Percentiles rank a stretch among this genome's conserved stretches.
phyloP scores from a whole-genome alignment of 1,140 invertebrate genomes.

The Agrilus planipennis region DNA sequence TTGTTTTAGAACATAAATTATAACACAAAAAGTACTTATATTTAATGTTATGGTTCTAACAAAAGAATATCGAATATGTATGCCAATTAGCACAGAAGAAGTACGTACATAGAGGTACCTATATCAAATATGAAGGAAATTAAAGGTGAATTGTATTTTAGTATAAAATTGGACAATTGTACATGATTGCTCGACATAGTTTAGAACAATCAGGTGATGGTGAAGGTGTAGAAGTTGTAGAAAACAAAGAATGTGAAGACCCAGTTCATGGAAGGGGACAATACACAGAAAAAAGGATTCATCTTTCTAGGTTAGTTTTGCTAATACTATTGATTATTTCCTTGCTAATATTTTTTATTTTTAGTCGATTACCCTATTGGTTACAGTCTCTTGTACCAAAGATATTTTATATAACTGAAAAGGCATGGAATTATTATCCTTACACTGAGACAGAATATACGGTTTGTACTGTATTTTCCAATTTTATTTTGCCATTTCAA shows the following conservation, averaged over 20 bases:
- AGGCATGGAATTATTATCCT: slow-evolving; percentile 92
- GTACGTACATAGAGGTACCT: slow-evolving; percentile 37
- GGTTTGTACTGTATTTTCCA: slow-evolving; percentile 33
- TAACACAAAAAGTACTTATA: too few species aligned
- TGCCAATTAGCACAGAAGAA: slow-evolving; percentile 85
- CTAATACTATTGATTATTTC: slow-evolving; percentile 3
- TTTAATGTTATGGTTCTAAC: slow-evolving; percentile 77
- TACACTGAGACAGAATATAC: slow-evolving; percentile 75
- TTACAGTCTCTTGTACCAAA: slow-evolving; percentile 74
- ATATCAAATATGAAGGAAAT: not conserved
- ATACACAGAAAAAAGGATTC: slow-evolving; percentile 84
- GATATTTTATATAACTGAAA: slow-evolving; percentile 88
- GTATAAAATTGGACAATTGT: slow-evolving; percentile 86
- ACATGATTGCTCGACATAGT: slow-evolving; percentile 91
- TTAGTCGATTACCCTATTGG: slow-evolving; percentile 81
- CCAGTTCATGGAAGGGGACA: slow-evolving; percentile 70
- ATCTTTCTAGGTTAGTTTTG: slow-evolving; percentile 63
- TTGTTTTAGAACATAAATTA: too few species aligned
- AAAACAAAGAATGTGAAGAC: slow-evolving; percentile 70
- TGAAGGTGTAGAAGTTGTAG: slow-evolving; percentile 85
- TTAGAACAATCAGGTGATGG: slow-evolving; percentile 79
- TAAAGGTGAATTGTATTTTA: slow-evolving; percentile 34
- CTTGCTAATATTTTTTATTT: slow-evolving; percentile 15
- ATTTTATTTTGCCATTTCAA: slow-evolving; percentile 80
- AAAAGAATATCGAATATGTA: slow-evolving; percentile 84